Evolutionary conservation across 2,888 invertebrate genomes (phyloP).

Genomic region (Tinea trinotella): DNA sequence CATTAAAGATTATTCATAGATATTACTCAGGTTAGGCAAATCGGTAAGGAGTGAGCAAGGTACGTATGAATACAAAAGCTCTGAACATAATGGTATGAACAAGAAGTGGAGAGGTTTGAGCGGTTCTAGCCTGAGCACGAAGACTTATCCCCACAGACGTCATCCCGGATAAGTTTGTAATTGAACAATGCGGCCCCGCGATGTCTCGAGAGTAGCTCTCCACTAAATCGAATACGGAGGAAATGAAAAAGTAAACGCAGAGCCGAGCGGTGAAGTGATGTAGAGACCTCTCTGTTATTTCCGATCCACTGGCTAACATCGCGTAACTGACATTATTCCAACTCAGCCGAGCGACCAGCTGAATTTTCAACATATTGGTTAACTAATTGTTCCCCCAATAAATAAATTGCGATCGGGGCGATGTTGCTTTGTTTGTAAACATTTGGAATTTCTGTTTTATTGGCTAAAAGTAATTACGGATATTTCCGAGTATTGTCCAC

Average conservation of each 20-base stretch:
- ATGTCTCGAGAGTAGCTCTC: constrained; percentile 20
- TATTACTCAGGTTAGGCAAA: constrained; percentile 9
- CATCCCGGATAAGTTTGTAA: constrained; percentile 27
- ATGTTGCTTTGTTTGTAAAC: constrained; percentile 8
- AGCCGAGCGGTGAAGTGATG: constrained; percentile 9
- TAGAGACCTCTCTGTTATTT: constrained; percentile 21
- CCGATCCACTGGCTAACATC: constrained; percentile 21
- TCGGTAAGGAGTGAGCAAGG: constrained; percentile 15
- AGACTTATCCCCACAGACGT: constrained; percentile 20
- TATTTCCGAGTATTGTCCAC: neutral
- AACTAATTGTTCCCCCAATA: constrained; percentile 12
- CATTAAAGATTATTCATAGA: neutral
- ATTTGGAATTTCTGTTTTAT: constrained; percentile 13
- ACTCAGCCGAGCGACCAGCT: constrained; percentile 15
- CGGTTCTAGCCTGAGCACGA: constrained; percentile 13
- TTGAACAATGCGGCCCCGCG: constrained; percentile 26
- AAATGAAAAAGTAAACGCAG: constrained; percentile 22
- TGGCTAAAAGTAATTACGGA: constrained; percentile 5
- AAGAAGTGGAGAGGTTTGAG: constrained; percentile 17
- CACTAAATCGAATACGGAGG: constrained; percentile 20
- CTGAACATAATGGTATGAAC: constrained; percentile 10
- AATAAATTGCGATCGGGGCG: neutral
- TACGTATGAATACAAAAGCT: constrained; percentile 13
- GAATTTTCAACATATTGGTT: constrained; percentile 15
- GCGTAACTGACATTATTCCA: constrained; percentile 21